Conservation (phyloP, 1,140 invertebrate species). For the Globodera ellingtonae region DNA sequence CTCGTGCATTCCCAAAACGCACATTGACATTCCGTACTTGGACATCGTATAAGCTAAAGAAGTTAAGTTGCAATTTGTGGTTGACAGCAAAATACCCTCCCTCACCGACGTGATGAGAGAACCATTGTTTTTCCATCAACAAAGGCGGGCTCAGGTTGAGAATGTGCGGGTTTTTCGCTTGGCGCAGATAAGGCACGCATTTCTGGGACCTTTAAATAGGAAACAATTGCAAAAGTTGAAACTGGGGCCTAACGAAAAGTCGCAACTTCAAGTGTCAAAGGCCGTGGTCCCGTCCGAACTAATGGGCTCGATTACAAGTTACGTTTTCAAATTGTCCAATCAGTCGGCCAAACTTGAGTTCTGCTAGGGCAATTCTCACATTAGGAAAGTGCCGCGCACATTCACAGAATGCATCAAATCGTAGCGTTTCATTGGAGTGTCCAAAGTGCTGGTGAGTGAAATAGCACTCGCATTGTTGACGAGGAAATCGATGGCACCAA, state of each 20-base stretch:
- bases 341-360: not conserved
- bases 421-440: slow-evolving; percentile 91
- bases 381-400: slow-evolving; percentile 85
- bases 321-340: no score
- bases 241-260: no score
- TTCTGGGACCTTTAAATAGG: slow-evolving; percentile 77
- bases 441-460: slow-evolving; percentile 78
- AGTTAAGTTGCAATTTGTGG: not conserved
- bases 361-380: slow-evolving; percentile 69
- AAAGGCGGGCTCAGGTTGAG: slow-evolving; percentile 92
- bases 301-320: no score
- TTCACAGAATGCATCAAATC: slow-evolving; percentile 92
- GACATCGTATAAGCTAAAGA: slow-evolving; percentile 87
- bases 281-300: no score
- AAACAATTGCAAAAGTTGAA: not conserved
- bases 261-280: no score
- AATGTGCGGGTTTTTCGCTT: slow-evolving; percentile 89
- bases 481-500: slow-evolving; percentile 85
- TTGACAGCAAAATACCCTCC: not conserved
- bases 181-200: slow-evolving; percentile 85
- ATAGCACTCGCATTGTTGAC: slow-evolving; percentile 82
- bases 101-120: slow-evolving; percentile 77
- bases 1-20: slow-evolving; percentile 87
- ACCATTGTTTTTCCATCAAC: slow-evolving; percentile 86
- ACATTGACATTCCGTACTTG: slow-evolving; percentile 98